Conservation (phyloP, 2,797 vertebrate species). For the Leuciscus waleckii region DNA sequence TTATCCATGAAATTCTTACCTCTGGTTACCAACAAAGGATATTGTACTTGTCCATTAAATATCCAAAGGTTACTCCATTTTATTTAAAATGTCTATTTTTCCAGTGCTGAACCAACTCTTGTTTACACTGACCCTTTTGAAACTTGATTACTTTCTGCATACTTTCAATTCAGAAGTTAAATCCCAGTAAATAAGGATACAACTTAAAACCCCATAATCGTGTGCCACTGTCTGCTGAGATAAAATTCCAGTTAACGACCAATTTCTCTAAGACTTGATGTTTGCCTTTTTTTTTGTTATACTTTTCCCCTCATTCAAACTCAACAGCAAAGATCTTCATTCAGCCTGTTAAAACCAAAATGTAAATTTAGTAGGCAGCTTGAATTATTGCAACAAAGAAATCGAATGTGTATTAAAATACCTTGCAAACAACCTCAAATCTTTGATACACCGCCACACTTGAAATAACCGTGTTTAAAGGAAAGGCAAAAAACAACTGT, state of each 20-base stretch:
- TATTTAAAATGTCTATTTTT: background rate
- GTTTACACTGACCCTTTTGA: background rate
- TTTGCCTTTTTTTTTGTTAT: background rate
- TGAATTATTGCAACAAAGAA: background rate
- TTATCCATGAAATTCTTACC: background rate
- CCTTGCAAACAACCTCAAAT: background rate
- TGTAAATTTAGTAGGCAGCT: background rate
- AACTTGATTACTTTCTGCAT: background rate
- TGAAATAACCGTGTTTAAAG: background rate
- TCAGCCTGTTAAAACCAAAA: background rate
- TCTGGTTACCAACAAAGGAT: background rate
- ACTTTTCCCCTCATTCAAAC: background rate
- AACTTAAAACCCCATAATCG: background rate
- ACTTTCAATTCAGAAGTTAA: background rate
- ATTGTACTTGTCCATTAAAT: background rate
- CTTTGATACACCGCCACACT: background rate
- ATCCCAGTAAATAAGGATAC: background rate
- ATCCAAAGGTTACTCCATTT: background rate
- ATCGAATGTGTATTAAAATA: background rate
- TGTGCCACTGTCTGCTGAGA: constrained; percentile 23
- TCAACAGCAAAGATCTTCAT: background rate
- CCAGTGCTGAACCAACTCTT: background rate
- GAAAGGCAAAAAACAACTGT: background rate
- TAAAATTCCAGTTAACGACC: background rate
- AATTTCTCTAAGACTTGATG: background rate